Evolutionary conservation across 1,140 invertebrate species (phyloP).

Genomic region (Aporrectodea caliginosa): DNA sequence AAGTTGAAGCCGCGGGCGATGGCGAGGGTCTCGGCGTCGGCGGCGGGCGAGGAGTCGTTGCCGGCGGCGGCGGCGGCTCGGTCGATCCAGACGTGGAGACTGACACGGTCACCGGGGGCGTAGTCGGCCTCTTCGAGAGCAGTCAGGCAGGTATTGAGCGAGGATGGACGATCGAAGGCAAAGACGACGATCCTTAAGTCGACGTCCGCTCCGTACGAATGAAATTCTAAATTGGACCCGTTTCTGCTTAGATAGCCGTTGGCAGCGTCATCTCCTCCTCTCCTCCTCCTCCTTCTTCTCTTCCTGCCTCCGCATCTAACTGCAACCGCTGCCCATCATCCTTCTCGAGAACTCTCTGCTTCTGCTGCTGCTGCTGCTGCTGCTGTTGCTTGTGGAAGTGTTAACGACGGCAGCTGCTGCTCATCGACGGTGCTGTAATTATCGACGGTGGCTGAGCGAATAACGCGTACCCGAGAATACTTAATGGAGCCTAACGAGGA

Average conservation of each 20-base stretch:
- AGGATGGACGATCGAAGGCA: neutral
- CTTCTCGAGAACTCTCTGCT: no score
- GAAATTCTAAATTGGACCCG: neutral
- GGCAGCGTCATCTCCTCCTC: neutral
- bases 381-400: no score
- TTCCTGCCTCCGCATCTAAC: no score
- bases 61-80: neutral
- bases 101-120: neutral
- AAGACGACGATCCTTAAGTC: slow-evolving; percentile 15
- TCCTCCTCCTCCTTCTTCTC: no score
- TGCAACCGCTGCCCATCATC: no score
- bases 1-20: slow-evolving; percentile 36
- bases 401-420: no score
- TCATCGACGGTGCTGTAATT: neutral
- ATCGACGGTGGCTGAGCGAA: no score
- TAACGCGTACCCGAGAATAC: no score
- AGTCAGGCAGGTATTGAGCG: slow-evolving; percentile 10
- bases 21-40: slow-evolving; percentile 35
- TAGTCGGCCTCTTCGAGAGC: neutral
- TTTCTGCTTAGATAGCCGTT: neutral
- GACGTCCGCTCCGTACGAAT: neutral
- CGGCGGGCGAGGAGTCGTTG: neutral
- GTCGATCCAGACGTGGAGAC: slow-evolving; percentile 16
- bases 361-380: no score
- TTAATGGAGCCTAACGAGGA: no score